These are phyloP conservation scores for Drosophila sturtevanti DNA, from an alignment of 1,140 invertebrate genomes.

Conservation along the genomic window DNA sequence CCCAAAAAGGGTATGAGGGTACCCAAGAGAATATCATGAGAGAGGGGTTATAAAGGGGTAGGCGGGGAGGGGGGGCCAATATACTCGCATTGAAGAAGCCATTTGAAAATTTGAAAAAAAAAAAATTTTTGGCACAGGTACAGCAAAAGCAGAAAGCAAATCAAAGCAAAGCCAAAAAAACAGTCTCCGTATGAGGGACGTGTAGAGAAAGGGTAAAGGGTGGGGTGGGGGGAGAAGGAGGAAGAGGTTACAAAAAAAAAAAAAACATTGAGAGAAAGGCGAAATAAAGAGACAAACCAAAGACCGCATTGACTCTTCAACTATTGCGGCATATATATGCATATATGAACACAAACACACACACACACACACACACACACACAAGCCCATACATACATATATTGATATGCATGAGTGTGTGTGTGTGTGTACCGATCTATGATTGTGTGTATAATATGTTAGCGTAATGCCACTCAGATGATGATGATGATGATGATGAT, in stretches of 20 bases:
- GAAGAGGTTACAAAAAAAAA: no score
- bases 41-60: not conserved
- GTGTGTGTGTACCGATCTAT: slow-evolving; percentile 45
- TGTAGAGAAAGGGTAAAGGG: not conserved
- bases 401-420: slow-evolving; percentile 18
- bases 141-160: slow-evolving; percentile 56
- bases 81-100: slow-evolving; percentile 70
- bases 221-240: not conserved
- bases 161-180: slow-evolving; percentile 23
- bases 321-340: slow-evolving; percentile 58
- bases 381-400: not conserved
- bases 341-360: slow-evolving; percentile 13
- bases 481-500: slow-evolving; percentile 61
- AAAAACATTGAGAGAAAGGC: slow-evolving; percentile 46
- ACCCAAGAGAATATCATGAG: not conserved
- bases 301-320: slow-evolving; percentile 79
- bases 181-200: not conserved
- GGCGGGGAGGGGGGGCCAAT: not conserved
- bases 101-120: slow-evolving; percentile 82
- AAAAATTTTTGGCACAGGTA: slow-evolving; percentile 81
- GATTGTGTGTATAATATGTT: slow-evolving; percentile 77
- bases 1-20: slow-evolving; percentile 14
- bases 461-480: slow-evolving; percentile 78
- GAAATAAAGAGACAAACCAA: slow-evolving; percentile 79
- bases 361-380: not conserved